Base-by-base conservation (phyloP, 2,113 vertebrate species). In the Salminus brasiliensis region DNA sequence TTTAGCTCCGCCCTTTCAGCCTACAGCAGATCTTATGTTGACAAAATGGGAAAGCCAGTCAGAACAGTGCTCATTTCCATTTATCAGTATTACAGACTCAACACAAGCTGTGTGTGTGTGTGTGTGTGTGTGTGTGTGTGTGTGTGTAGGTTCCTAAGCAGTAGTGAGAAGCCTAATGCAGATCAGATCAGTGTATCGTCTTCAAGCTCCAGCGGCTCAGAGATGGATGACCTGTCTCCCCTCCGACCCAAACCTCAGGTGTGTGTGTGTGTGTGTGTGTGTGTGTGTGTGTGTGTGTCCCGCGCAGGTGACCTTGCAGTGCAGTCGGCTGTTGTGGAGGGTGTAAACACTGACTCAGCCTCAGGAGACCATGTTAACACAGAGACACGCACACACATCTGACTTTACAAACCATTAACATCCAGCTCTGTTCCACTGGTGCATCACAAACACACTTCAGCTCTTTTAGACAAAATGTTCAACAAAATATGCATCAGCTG, bases 141-240 rank as follows among this genome's bases (percentile, higher is more conserved):
- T 81, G 76, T 73, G 23, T 80, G 36, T 83, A 95, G 94, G 78
- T 85, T 93, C 76, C 78, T 90, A 57, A 63, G 87, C 21, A 84
- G 62, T 68, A 83, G 79, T 15, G 93, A 94, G 9, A 90, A 91
- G 78, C 87, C 91, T 0, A 83, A 88, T 16, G 79, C 85, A 0
- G 94, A 94, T 60, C 92, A 93, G 84, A 89, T 93, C 74, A 91
- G 92, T 11, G 82, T 93, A 27, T 93, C 93, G 0, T 94, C 93
- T 0, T 92, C 91, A 15, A 88, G 93, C 12, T 94, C 93, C 83
- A 91, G 91, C 73, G 74, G 92, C 41, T 93, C 92, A 9, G 92
- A 93, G 69, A 88, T 91, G 74, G 95, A 94, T 36, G 93, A 94
- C 16, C 82, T 92, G 52, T 78, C 80, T 0, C 85, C 86, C 0